A percentile compares a stretch with the other conserved stretches of the same genome.
phyloP scores from a whole-genome alignment of 1,140 invertebrate species.

The Eriosoma lanigerum region DNA sequence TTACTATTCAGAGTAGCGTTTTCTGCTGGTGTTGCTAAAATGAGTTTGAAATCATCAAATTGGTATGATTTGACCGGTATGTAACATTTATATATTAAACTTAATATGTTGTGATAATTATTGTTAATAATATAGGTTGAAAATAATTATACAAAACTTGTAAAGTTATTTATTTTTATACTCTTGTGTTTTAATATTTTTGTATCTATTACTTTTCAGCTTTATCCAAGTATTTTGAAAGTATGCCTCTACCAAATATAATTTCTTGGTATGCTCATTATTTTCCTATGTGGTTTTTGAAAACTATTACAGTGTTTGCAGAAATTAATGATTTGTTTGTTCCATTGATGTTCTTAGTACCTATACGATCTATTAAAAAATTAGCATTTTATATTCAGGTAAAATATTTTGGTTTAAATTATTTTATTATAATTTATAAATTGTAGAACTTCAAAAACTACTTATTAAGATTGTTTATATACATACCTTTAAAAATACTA shows the following conservation, averaged over 20 bases:
- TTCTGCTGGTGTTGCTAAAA: slow-evolving; percentile 74
- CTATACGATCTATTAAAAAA: slow-evolving; percentile 67
- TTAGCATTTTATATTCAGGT: slow-evolving; percentile 73
- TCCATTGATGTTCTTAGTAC: slow-evolving; percentile 79
- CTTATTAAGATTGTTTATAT: too few relatives aligned
- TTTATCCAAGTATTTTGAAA: slow-evolving; percentile 74
- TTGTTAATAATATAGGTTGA: background rate
- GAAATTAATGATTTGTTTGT: slow-evolving; percentile 71
- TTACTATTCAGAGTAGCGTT: slow-evolving; percentile 78
- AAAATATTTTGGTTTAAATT: slow-evolving; percentile 54
- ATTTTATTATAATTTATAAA: background rate
- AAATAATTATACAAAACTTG: background rate
- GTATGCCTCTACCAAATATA: slow-evolving; percentile 71
- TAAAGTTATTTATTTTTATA: too few relatives aligned
- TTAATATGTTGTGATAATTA: background rate
- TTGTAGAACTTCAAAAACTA: too few relatives aligned
- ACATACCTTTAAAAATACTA: too few relatives aligned
- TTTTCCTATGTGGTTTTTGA: slow-evolving; percentile 69
- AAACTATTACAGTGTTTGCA: slow-evolving; percentile 65
- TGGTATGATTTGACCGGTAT: slow-evolving; percentile 82
- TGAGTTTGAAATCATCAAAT: slow-evolving; percentile 73
- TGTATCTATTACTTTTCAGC: slow-evolving; percentile 62
- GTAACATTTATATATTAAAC: slow-evolving; percentile 32
- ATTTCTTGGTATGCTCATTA: slow-evolving; percentile 72
- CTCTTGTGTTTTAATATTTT: slow-evolving; percentile 28